Percentiles rank a stretch among this genome's conserved stretches.
Conservation (phyloP, 2,888 invertebrate genomes). For the Hypena proboscidalis region DNA sequence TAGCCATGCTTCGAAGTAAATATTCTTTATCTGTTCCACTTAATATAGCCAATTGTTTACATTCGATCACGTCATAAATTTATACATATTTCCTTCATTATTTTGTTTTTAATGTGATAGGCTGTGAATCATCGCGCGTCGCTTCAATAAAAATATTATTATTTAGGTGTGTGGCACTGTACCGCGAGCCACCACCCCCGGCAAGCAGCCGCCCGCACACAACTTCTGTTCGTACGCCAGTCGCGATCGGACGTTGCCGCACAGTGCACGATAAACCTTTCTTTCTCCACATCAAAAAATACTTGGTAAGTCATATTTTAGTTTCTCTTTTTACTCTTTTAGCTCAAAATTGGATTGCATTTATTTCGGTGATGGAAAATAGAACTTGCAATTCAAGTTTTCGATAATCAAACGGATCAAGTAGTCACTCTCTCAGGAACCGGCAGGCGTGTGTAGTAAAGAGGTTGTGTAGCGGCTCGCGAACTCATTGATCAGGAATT, state of each 20-base stretch:
- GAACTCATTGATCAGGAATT: constrained; percentile 52
- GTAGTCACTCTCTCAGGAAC: constrained; percentile 48
- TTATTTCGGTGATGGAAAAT: constrained; percentile 8
- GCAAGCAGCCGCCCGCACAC: constrained; percentile 37
- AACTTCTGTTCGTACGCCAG: constrained; percentile 51
- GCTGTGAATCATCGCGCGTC: constrained; percentile 56
- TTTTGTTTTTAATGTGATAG: constrained; percentile 36
- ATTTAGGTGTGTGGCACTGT: constrained; percentile 45
- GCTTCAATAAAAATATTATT: constrained; percentile 41
- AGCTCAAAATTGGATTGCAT: constrained; percentile 13
- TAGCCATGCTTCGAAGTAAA: too few relatives aligned
- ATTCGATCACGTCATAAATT: constrained; percentile 39
- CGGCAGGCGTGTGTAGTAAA: constrained; percentile 45
- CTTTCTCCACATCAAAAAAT: constrained; percentile 55
- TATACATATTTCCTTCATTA: constrained; percentile 36
- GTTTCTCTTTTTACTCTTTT: constrained; percentile 25
- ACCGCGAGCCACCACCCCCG: constrained; percentile 57
- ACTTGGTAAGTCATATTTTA: constrained; percentile 64
- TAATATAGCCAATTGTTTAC: constrained; percentile 26
- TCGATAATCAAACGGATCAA: constrained; percentile 29
- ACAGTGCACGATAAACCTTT: constrained; percentile 59
- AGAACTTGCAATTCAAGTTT: constrained; percentile 10
- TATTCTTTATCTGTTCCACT: constrained; percentile 21
- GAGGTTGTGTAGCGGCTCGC: constrained; percentile 39
- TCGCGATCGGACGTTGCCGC: constrained; percentile 65